phyloP scores from a whole-genome alignment of 2,113 vertebrate genomes.

The Carassius gibelio region DNA sequence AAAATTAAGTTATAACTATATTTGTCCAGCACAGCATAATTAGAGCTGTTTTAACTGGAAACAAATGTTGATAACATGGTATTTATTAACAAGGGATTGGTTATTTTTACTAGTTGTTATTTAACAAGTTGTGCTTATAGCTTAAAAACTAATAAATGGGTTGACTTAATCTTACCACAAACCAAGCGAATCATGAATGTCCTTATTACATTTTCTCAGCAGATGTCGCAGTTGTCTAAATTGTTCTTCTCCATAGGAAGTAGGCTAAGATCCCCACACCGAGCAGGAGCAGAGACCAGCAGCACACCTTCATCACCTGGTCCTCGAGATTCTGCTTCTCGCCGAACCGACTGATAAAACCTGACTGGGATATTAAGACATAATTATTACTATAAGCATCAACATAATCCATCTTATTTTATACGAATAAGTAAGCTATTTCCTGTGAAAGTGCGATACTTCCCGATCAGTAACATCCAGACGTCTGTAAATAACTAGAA shows the following conservation, averaged over 20 bases:
- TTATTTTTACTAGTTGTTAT: neutral
- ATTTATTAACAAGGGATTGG: neutral
- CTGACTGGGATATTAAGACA: constrained; percentile 59
- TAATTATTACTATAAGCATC: neutral
- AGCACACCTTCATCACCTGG: constrained; percentile 67
- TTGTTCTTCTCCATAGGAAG: constrained; percentile 59
- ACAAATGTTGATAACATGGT: neutral
- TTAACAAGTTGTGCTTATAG: neutral
- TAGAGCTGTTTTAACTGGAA: neutral
- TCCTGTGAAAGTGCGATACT: neutral
- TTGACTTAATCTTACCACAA: neutral
- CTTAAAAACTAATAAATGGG: neutral
- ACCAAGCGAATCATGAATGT: neutral
- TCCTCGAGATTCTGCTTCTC: constrained; percentile 68
- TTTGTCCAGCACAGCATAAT: neutral
- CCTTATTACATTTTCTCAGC: constrained; percentile 29
- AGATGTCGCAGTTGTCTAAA: constrained; percentile 57
- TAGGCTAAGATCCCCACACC: constrained; percentile 61
- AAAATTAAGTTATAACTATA: neutral
- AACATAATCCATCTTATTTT: neutral
- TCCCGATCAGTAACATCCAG: neutral
- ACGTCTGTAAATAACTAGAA: neutral
- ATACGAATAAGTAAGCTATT: neutral
- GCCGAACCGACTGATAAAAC: constrained; percentile 71
- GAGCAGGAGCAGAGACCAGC: constrained; percentile 68